Conservation (phyloP, 92 coral and sea anemone genomes). For the Epizoanthus illoricatus region DNA sequence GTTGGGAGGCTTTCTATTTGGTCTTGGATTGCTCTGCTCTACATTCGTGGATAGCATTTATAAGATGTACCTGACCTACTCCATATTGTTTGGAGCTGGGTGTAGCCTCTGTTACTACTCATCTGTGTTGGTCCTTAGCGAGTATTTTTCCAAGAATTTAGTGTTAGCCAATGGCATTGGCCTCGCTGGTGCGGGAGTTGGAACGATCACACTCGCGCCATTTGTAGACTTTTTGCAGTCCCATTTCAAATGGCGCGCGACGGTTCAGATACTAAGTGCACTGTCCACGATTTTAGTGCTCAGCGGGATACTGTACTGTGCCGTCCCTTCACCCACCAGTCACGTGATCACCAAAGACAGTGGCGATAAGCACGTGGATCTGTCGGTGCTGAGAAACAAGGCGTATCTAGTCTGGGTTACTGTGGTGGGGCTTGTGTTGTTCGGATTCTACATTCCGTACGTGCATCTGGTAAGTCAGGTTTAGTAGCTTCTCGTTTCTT, state of each 20-base stretch:
- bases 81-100: constrained; percentile 70
- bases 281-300: constrained; percentile 59
- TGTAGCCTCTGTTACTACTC: constrained; percentile 72
- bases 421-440: constrained; percentile 69
- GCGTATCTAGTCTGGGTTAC: constrained; percentile 71
- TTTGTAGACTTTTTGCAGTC: constrained; percentile 67
- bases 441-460: constrained; percentile 88
- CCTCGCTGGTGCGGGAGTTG: constrained; percentile 90
- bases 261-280: constrained; percentile 70
- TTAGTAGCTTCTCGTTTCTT: not conserved
- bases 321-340: constrained; percentile 57
- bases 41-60: constrained; percentile 59
- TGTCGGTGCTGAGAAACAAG: constrained; percentile 74
- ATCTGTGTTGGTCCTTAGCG: constrained; percentile 66
- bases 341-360: constrained; percentile 30
- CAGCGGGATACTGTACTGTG: constrained; percentile 65
- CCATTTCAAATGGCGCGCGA: constrained; percentile 70
- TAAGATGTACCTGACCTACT: constrained; percentile 75
- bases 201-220: constrained; percentile 80
- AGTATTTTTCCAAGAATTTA: constrained; percentile 67
- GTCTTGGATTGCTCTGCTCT: constrained; percentile 60
- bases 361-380: constrained; percentile 32
- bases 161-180: constrained; percentile 88
- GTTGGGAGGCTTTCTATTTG: constrained; percentile 63
- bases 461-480: constrained; percentile 77